Evolutionary conservation across 2,113 vertebrate species (phyloP), one percentile per base, ranked within the genome.

Genomic region (Phalacrocorax aristotelis): DNA sequence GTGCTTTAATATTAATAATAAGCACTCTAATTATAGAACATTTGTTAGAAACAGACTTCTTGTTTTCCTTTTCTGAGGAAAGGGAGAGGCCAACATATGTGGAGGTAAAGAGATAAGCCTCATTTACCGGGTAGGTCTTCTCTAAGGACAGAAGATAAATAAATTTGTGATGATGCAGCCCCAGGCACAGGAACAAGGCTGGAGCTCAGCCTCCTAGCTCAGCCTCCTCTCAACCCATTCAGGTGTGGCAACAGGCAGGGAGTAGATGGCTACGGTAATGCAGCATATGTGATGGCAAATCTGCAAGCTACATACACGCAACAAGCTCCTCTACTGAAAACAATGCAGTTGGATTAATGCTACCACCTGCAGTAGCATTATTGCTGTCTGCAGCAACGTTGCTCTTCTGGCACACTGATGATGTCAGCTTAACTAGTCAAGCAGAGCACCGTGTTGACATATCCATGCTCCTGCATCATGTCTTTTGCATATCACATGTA

Each of bases 401-500:
- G 17, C 19, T 49, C 9, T 78, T 90, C 48, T 64, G 29, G 34
- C 8, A 32, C 2, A 2, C 20, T 52, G 15, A 30, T 48, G 26
- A n/a, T 79, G 11, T 25, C 15, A 9, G 17, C 11, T 84, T 77
- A 32, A 40, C n/a, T 55, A 82, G 8, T 38, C 1, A 5, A 87
- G 22, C 10, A 70, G 49, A 65, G 2, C 17, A 54, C 6, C 1
- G 1, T 7, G 2, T 13, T 78, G 55, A 64, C 20, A 70, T 7
- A 29, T 58, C 7, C 7, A 8, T 11, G 6, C 14, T 74, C 23
- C 72, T 81, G 11, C 40, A 49, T 60, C n/a, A 55, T 25, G 13
- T 80, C 20, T 69, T 69, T 65, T 23, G 20, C 9, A 7, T n/a
- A 15, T 30, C 36, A 20, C 0, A 0, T 20, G 9, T 2, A 0